A percentile compares a stretch with the other conserved stretches of the same genome.
Evolutionary conservation across 2,113 vertebrate genomes (phyloP).

Genomic region (Echinops telfairi): DNA sequence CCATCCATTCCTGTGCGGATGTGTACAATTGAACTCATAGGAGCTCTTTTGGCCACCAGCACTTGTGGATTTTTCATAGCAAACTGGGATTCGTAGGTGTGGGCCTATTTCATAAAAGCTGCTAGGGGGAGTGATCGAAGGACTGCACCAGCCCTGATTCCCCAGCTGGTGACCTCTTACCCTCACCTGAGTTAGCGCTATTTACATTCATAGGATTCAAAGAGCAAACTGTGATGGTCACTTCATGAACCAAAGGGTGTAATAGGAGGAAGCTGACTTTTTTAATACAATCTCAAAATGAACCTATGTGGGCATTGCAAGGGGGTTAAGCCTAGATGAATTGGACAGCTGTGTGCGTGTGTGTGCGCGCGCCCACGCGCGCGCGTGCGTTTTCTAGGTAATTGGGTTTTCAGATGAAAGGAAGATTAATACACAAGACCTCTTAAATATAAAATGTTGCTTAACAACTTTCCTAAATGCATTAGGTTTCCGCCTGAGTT

Average conservation of each 20-base stretch:
- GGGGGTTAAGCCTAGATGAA: constrained; percentile 60
- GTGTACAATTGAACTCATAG: background rate
- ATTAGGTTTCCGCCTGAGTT: background rate
- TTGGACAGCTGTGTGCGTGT: background rate
- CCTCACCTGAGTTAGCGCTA: constrained; percentile 32
- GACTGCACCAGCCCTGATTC: constrained; percentile 9
- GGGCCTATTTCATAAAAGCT: constrained; percentile 36
- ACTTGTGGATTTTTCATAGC: constrained; percentile 26
- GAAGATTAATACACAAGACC: constrained; percentile 66
- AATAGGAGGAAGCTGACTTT: constrained; percentile 41
- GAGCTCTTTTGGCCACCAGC: constrained; percentile 44
- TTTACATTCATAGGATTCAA: constrained; percentile 47
- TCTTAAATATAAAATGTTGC: constrained; percentile 54
- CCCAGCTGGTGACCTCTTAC: background rate
- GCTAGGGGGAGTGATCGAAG: background rate
- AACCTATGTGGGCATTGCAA: constrained; percentile 3
- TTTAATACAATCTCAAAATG: constrained; percentile 61
- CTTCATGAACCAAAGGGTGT: constrained; percentile 15
- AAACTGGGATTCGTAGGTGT: constrained; percentile 24
- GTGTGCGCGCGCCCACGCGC: no score
- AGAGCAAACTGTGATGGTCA: constrained; percentile 58
- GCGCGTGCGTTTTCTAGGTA: constrained; percentile 53
- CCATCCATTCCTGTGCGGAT: background rate
- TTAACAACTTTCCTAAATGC: constrained; percentile 51
- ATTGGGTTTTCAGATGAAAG: constrained; percentile 68